Percentiles rank a stretch among this genome's conserved stretches.
These are phyloP conservation scores for Malurus cyaneus DNA, from an alignment of 2,113 vertebrate genomes.

Conservation along the genomic window DNA sequence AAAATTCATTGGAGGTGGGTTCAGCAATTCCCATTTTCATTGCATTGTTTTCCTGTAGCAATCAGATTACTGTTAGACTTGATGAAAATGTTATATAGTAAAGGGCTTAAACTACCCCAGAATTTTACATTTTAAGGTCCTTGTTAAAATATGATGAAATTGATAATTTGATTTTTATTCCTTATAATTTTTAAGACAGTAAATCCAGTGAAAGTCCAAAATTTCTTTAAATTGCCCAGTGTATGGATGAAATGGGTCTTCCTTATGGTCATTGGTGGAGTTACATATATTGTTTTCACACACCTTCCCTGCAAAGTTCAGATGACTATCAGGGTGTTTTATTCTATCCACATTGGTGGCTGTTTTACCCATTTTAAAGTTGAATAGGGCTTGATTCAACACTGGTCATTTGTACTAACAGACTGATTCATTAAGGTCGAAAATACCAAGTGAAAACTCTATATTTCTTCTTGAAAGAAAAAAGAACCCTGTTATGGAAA, in stretches of 20 bases:
- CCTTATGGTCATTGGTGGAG: not conserved
- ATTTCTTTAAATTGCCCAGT: not conserved
- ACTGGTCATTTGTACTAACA: not conserved
- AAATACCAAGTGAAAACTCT: not conserved
- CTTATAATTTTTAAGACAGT: not conserved
- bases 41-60: not conserved
- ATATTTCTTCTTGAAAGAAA: not conserved
- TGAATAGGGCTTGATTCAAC: not conserved
- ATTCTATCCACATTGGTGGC: not conserved
- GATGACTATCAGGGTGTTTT: not conserved
- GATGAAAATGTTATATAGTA: not conserved
- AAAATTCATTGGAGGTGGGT: not conserved
- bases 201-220: not conserved
- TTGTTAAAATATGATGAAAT: not conserved
- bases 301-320: not conserved
- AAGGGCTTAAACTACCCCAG: not conserved
- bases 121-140: not conserved
- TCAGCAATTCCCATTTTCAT: not conserved
- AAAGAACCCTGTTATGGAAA: rapidly evolving
- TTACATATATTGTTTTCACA: not conserved
- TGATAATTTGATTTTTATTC: not conserved
- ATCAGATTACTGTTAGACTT: not conserved
- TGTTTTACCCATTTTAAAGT: not conserved
- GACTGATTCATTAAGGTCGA: not conserved
- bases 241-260: not conserved